phyloP scores from a whole-genome alignment of 2,797 vertebrate species.

The Enteromius afrohamiltoni region DNA sequence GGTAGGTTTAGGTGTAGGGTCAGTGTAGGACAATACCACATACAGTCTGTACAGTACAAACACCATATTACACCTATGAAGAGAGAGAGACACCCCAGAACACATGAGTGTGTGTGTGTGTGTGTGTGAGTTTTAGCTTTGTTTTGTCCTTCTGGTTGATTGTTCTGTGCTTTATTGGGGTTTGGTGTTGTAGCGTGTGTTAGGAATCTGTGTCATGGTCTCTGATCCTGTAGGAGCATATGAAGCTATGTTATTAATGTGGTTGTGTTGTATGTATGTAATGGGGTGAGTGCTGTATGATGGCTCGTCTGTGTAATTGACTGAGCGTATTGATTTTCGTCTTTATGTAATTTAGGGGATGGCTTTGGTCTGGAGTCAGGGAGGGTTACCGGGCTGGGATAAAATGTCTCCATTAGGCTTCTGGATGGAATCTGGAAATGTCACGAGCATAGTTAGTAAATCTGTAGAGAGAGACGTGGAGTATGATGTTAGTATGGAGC shows the following conservation, averaged over 20 bases:
- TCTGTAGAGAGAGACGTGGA: slow-evolving; percentile 27
- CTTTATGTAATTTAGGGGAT: slow-evolving; percentile 72
- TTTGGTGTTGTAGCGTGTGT: too few relatives aligned
- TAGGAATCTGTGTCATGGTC: not conserved
- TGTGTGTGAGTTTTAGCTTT: too few relatives aligned
- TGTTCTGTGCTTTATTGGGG: not conserved
- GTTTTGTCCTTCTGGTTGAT: not conserved
- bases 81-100: too few relatives aligned
- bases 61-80: too few relatives aligned
- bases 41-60: too few relatives aligned
- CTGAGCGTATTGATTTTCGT: slow-evolving; percentile 74
- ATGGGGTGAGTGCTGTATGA: slow-evolving; percentile 74
- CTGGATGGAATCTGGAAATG: slow-evolving; percentile 53
- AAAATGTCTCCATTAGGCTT: slow-evolving; percentile 62
- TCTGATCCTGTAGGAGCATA: not conserved
- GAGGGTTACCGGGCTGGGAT: slow-evolving; percentile 56
- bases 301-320: slow-evolving; percentile 71
- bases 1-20: too few relatives aligned
- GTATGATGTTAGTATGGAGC: not conserved
- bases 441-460: slow-evolving; percentile 57
- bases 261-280: slow-evolving; percentile 66
- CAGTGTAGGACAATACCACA: too few relatives aligned
- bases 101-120: too few relatives aligned
- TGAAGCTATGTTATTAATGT: slow-evolving; percentile 65
- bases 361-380: slow-evolving; percentile 60